These are phyloP conservation scores for Melieria omissa DNA, from an alignment of 2,888 invertebrate genomes.

Conservation along the genomic window DNA sequence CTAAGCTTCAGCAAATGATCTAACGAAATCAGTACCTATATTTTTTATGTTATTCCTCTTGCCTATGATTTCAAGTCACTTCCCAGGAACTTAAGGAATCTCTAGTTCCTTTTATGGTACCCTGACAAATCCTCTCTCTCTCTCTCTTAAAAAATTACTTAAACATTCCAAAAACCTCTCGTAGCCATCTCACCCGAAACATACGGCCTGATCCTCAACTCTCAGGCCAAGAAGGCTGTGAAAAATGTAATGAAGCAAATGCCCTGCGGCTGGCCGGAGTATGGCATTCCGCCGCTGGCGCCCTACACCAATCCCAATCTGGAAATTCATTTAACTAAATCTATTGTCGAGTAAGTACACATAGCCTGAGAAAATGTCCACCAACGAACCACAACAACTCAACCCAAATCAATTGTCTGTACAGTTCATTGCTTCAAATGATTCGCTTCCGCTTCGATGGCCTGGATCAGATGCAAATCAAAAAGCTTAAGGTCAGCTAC, in stretches of 20 bases:
- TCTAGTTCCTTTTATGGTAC: neutral
- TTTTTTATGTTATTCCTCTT: too few species aligned
- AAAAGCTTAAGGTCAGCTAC: conserved; percentile 57
- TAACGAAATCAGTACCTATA: too few species aligned
- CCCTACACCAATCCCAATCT: conserved; percentile 60
- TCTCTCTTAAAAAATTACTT: neutral
- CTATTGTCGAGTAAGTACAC: conserved; percentile 55
- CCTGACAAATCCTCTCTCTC: neutral
- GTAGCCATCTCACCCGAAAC: conserved; percentile 47
- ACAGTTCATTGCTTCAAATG: conserved; percentile 51
- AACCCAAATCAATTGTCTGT: neutral
- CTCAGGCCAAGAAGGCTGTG: conserved; percentile 55
- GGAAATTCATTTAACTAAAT: conserved; percentile 50
- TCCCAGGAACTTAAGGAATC: too few species aligned
- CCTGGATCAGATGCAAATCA: conserved; percentile 54
- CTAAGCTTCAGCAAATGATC: too few species aligned
- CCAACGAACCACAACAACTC: neutral
- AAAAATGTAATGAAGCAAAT: conserved; percentile 51
- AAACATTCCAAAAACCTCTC: neutral
- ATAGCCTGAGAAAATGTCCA: neutral
- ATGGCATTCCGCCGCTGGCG: conserved; percentile 59
- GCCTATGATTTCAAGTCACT: too few species aligned
- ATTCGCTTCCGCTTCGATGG: conserved; percentile 61
- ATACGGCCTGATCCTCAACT: conserved; percentile 55
- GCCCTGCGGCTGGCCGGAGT: conserved; percentile 61